Conservation (phyloP, 2,888 invertebrate species). For the Drosophila mimica region DNA sequence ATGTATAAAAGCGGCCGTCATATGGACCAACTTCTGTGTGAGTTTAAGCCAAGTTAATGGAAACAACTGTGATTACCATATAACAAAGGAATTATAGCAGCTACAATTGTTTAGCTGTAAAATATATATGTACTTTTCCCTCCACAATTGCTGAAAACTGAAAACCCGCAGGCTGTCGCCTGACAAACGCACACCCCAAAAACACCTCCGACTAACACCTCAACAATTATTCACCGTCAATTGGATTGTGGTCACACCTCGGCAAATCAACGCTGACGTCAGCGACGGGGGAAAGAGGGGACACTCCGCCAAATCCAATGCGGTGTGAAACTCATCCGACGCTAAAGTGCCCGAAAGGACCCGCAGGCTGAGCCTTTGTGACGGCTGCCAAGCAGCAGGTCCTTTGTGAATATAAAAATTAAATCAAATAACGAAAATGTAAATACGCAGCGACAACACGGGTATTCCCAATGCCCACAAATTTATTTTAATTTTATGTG, state of each 20-base stretch:
- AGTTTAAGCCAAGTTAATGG: conserved; percentile 9
- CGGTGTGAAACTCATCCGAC: conserved; percentile 37
- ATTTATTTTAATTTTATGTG: conserved; percentile 29
- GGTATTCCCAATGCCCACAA: conserved; percentile 8
- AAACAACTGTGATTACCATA: conserved; percentile 4
- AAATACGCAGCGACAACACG: conserved; percentile 31
- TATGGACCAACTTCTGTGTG: conserved; percentile 20
- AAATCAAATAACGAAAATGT: conserved; percentile 44
- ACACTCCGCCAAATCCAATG: conserved; percentile 8
- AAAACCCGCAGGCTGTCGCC: conserved; percentile 5
- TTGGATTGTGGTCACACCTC: conserved; percentile 60
- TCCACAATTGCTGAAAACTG: conserved; percentile 11
- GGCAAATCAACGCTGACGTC: conserved; percentile 20
- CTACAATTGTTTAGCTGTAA: conserved; percentile 5
- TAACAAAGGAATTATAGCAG: conserved; percentile 5
- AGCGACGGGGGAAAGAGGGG: neutral
- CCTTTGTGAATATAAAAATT: conserved; percentile 28
- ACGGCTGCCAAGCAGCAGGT: conserved; percentile 3
- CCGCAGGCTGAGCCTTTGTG: conserved; percentile 23
- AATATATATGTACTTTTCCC: neutral
- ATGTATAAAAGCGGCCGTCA: conserved; percentile 1
- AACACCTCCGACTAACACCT: conserved; percentile 43
- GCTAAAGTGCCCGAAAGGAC: conserved; percentile 2
- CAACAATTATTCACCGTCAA: conserved; percentile 56
- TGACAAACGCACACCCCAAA: conserved; percentile 7